Evolutionary conservation across 1,140 invertebrate genomes (phyloP), one percentile per base, ranked within the genome.

Genomic region (Belonocnema kinseyi): DNA sequence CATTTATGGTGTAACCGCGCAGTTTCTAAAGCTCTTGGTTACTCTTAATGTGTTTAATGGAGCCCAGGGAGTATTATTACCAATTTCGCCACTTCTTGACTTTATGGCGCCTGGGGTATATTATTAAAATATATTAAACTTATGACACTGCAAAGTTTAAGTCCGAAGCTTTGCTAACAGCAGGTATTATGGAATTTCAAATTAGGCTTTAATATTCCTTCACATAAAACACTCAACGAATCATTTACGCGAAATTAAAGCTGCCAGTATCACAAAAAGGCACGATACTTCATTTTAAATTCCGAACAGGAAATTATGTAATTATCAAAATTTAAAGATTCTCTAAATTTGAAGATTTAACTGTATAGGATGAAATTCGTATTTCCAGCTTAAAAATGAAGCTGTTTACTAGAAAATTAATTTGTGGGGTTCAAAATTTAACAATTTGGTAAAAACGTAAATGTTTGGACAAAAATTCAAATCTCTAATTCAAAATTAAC

Each of bases 41-140:
- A 80, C 17, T 77, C 80, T 87, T 87, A 87, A 86, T 85, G 85
- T 76, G 74, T 71, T 81, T 87, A 87, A 87, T 87, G 83, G 83
- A 82, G 80, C 82, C 80, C 80, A 78, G 73, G 72, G 78, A 81
- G 85, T 80, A 82, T 85, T 83, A 83, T 87, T 87, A 86, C 82
- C 83, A 84, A 85, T 86, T 87, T 83, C 75, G 73, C 53, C 71
- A 33, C 81, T 54, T 58, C 61, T 81, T 73, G 46, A 75, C 58
- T 58, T 19, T 61, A 61, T 40, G 70, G 78, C 52, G 73, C 52
- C 77, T 61, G 21, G 56, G 76, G 74, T 72, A 73, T 73, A 54
- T 83, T 81, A 86, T 85, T 76, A 81, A 82, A 86, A 86, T 85
- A 81, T 83, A 86, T 84, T 79, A 80, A 72, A 19, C 72, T 12